phyloP scores from a whole-genome alignment of 2,797 vertebrate genomes.

The Myripristis murdjan region DNA sequence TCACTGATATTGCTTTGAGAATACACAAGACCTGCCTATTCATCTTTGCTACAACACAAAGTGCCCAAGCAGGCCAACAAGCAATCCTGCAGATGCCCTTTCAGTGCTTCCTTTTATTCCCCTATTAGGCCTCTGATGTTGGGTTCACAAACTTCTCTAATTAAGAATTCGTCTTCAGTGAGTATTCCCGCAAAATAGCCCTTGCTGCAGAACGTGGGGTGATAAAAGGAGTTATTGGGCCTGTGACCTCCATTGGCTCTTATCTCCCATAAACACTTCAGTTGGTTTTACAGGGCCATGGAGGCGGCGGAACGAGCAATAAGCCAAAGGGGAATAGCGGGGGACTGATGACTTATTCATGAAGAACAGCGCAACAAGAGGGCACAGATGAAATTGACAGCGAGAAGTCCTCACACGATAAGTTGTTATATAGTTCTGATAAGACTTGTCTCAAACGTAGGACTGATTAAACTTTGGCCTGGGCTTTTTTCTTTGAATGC shows the following conservation, averaged over 20 bases:
- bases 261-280: constrained; percentile 87
- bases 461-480: constrained; percentile 51
- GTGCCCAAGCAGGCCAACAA: constrained; percentile 49
- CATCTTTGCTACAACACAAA: constrained; percentile 23
- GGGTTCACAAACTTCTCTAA: constrained; percentile 82
- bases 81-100: constrained; percentile 54
- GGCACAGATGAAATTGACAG: constrained; percentile 70
- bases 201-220: constrained; percentile 66
- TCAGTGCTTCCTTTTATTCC: constrained; percentile 61
- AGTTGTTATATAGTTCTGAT: constrained; percentile 53
- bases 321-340: constrained; percentile 70
- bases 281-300: constrained; percentile 79
- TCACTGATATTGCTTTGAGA: constrained; percentile 39
- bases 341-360: constrained; percentile 84
- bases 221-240: constrained; percentile 86
- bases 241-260: constrained; percentile 82
- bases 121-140: constrained; percentile 67
- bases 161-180: constrained; percentile 83
- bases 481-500: constrained; percentile 12
- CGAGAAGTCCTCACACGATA: constrained; percentile 45
- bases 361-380: constrained; percentile 70
- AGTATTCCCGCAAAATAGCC: constrained; percentile 75
- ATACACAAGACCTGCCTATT: constrained; percentile 36
- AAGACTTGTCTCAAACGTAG: constrained; percentile 42
- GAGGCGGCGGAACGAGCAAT: constrained; percentile 69